Evolutionary conservation across 2,888 invertebrate species (phyloP), one percentile per base, ranked within the genome.

Genomic region (Masnerella sp.): DNA sequence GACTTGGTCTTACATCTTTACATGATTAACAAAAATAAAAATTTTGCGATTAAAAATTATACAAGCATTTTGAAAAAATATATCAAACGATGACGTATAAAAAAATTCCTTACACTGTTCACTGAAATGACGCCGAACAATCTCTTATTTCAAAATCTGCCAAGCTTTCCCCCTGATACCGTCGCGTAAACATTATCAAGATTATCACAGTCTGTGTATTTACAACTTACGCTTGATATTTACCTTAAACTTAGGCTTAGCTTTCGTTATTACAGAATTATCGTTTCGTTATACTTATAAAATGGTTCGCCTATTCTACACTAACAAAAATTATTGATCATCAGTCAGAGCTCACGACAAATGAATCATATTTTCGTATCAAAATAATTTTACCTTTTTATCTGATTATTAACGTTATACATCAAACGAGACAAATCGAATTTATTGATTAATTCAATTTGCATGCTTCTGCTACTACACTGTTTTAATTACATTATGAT

Each of bases 161-260:
- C n/a, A n/a, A n/a, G n/a, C n/a, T n/a, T 72, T 76, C 70, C 47
- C 69, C 77, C 80, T 79, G 75, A 79, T 81, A 78, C 78, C 80
- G 75, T 77, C 81, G 80, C 77, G 77, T 79, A 80, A 78, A 81
- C 81, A 80, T 82, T 82, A 82, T 82, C 83, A 82, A 84, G 84
- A 86, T 87, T 87, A 87, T 87, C 87, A 87, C 87, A 87, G 87
- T 86, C 87, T 86, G 85, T 87, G 82, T 87, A 87, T 87, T 84
- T 87, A 87, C 85, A 87, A 83, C 84, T 86, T 86, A 85, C 80
- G 76, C 73, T 75, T 80, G 82, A 83, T 76, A 78, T 75, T 78
- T 75, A 67, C 74, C 73, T 76, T 78, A 74, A 74, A 52, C 76
- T 67, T 78, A 75, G 61, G 49, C 65, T 70, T 69, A 75, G 51